These are phyloP conservation scores for Megamerina dolium DNA, from an alignment of 2,888 invertebrate genomes.

Conservation along the genomic window DNA sequence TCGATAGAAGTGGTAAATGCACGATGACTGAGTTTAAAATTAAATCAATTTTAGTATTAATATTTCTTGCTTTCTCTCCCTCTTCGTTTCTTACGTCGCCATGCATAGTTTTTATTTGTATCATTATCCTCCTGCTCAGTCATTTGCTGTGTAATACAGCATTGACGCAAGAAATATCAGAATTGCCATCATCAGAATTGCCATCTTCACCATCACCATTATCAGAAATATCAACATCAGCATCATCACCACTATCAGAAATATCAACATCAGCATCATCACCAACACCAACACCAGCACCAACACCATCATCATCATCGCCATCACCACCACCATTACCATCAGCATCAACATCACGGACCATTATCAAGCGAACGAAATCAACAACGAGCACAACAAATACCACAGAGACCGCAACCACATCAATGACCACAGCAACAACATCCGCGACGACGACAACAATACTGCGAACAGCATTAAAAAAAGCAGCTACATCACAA, in stretches of 20 bases:
- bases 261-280: slow-evolving; percentile 20
- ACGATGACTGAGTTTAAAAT: background rate
- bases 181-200: slow-evolving; percentile 9
- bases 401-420: slow-evolving; percentile 1
- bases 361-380: no score
- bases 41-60: no score
- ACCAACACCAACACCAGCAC: no score
- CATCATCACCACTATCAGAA: slow-evolving; percentile 7
- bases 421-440: slow-evolving; percentile 6
- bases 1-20: slow-evolving; percentile 20
- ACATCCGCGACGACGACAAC: slow-evolving; percentile 8
- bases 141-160: background rate
- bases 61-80: background rate
- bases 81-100: background rate
- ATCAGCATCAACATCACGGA: no score
- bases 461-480: background rate
- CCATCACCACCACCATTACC: no score
- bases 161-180: slow-evolving; percentile 14
- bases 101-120: no score
- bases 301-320: no score
- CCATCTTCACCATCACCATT: background rate
- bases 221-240: no score
- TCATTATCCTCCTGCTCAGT: slow-evolving; percentile 2
- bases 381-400: slow-evolving; percentile 4
- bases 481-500: background rate